Base-by-base conservation (phyloP, 53 echinoderm and acorn worm species). In the Actinopyga echinites region DNA sequence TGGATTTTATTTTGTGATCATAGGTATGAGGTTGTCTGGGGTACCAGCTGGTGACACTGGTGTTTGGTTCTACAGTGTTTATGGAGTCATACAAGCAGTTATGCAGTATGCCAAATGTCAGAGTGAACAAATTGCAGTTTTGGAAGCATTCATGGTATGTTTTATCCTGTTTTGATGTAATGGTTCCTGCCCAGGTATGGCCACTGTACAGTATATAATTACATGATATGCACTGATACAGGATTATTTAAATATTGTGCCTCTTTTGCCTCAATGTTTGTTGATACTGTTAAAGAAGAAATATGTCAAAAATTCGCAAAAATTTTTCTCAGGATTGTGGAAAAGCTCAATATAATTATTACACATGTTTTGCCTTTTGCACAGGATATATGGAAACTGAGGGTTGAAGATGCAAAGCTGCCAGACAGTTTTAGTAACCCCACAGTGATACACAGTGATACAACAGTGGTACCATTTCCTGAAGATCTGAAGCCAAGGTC, bases 1-100 rank as follows among this genome's bases (percentile, higher is more conserved):
- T n/a, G 0, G 13, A 10, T 15, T 49, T 13, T 49, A 3, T 49
- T 49, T 15, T 49, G 13, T 49, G 49, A 17, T 15, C 49, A 15
- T 0, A 68, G 68, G 68, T 36, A 38, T 38, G 15, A 30, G 38
- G 21, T 68, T 68, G 34, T 13, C 68, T 13, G 35, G 34, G 34
- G 22, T 68, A 17, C 68, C 68, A 34, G 68, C 32, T 32, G 40
- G 31, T 32, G n/a, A 68, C 40, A 38, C 34, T 1, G 68, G 68
- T 32, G 35, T 68, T 32, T 68, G 68, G 68, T 68, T 68, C 68
- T 68, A 68, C 34, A 68, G 68, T 38, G 68, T 68, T 32, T 68
- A 68, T 68, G 68, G 68, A 36, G 68, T 68, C 9, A 33, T 68
- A 22, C 68, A 68, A 68, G 68, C 68, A 32, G 68, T 68, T 1